Percentiles rank a stretch among this genome's conserved stretches.
Conservation (phyloP, 2,888 invertebrate genomes). For the Crossocerus cetratus region DNA sequence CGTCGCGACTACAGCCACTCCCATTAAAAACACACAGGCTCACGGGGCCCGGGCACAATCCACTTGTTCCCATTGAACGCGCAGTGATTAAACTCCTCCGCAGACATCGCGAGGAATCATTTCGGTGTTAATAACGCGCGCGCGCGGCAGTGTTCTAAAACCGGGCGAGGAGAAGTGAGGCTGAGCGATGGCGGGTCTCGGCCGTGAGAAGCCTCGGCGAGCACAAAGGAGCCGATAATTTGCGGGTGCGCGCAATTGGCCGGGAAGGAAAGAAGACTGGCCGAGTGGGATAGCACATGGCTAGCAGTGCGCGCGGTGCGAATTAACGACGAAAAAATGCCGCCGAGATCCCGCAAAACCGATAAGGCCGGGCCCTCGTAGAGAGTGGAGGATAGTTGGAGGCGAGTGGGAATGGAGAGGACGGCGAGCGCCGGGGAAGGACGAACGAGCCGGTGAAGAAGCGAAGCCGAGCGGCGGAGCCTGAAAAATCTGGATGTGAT, state of each 20-base stretch:
- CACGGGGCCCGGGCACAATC: too few species aligned
- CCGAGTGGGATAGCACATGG: conserved; percentile 6
- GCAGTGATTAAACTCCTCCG: too few species aligned
- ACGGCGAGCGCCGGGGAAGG: not conserved
- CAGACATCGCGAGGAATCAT: too few species aligned
- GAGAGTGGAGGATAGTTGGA: conserved; percentile 9
- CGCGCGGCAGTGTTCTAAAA: too few species aligned
- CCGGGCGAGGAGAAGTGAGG: too few species aligned
- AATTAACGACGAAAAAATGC: conserved; percentile 20
- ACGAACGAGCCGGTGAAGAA: not conserved
- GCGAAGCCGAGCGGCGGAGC: conserved; percentile 19
- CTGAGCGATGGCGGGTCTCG: too few species aligned
- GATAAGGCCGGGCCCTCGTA: not conserved
- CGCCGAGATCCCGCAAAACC: conserved; percentile 3
- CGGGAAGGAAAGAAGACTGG: conserved; percentile 1
- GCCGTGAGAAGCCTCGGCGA: not conserved
- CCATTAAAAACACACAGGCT: too few species aligned
- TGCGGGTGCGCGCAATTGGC: conserved; percentile 31
- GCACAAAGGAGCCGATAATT: conserved; percentile 31
- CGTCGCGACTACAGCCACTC: too few species aligned
- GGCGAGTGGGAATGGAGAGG: conserved; percentile 4
- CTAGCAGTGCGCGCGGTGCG: not conserved
- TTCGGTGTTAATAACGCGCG: too few species aligned
- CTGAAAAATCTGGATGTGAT: conserved; percentile 54
- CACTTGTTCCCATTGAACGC: too few species aligned